Conservation (phyloP, 1,140 invertebrate species). For the Prorops nasuta region DNA sequence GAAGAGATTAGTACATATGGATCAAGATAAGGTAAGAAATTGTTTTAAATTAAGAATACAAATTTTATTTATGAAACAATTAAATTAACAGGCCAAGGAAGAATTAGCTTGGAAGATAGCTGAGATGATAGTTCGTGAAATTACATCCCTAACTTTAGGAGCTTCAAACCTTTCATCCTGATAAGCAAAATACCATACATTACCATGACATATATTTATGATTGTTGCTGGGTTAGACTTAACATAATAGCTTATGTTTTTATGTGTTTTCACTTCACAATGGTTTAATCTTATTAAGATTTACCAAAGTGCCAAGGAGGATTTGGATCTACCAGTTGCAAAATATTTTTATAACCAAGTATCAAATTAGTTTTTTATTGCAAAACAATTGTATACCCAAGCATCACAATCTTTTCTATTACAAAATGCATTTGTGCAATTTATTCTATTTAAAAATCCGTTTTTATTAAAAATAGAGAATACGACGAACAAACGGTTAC, state of each 20-base stretch:
- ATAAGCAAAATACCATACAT: conserved; percentile 21
- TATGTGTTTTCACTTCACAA: too few relatives aligned
- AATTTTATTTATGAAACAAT: conserved; percentile 1
- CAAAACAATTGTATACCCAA: too few relatives aligned
- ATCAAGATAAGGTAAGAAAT: conserved; percentile 68
- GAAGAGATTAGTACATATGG: conserved; percentile 75
- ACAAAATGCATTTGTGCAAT: too few relatives aligned
- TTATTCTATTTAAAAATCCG: too few relatives aligned
- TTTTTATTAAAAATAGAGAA: too few relatives aligned
- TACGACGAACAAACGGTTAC: too few relatives aligned
- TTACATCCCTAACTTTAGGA: conserved; percentile 79
- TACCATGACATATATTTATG: background rate
- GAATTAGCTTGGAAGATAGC: conserved; percentile 93
- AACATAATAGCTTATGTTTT: too few relatives aligned
- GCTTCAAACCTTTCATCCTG: conserved; percentile 41
- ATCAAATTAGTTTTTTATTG: too few relatives aligned
- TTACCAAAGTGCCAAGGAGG: conserved; percentile 26
- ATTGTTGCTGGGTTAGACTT: too few relatives aligned
- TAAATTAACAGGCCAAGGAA: conserved; percentile 70
- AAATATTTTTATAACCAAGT: too few relatives aligned
- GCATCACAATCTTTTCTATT: too few relatives aligned
- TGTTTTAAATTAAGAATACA: conserved; percentile 1
- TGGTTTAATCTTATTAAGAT: too few relatives aligned
- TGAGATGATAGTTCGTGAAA: conserved; percentile 91
- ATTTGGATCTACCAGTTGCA: background rate